These are phyloP conservation scores for Cheilosia impressa DNA, from an alignment of 2,888 invertebrate species.

Conservation along the genomic window DNA sequence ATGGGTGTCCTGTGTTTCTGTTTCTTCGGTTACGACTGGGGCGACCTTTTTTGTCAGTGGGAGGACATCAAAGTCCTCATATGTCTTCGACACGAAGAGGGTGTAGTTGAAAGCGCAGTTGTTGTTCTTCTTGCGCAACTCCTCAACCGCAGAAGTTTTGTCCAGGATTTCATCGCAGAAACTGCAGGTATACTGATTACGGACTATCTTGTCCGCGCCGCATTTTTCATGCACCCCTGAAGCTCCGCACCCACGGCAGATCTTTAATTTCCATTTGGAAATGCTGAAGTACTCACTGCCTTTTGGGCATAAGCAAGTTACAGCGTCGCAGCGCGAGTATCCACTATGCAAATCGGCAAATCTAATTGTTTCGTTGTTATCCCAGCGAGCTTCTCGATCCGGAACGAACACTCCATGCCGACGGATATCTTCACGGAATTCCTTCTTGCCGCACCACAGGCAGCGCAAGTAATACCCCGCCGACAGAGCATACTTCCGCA, in stretches of 20 bases:
- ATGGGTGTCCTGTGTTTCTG: too few relatives aligned
- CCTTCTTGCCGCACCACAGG: slow-evolving; percentile 79
- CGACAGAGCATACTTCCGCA: slow-evolving; percentile 79
- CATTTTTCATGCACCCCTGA: slow-evolving; percentile 58
- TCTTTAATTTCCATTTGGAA: slow-evolving; percentile 59
- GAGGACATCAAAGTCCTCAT: slow-evolving; percentile 10
- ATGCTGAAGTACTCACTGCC: slow-evolving; percentile 84
- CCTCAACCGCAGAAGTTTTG: slow-evolving; percentile 6
- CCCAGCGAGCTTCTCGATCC: slow-evolving; percentile 92
- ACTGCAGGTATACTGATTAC: slow-evolving; percentile 52
- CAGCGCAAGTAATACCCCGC: slow-evolving; percentile 82
- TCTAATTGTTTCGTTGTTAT: slow-evolving; percentile 87
- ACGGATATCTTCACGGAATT: slow-evolving; percentile 79
- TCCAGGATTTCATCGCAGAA: slow-evolving; percentile 35
- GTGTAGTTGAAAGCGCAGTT: slow-evolving; percentile 36
- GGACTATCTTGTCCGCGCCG: slow-evolving; percentile 20
- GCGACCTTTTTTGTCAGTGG: not conserved
- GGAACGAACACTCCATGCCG: slow-evolving; percentile 80
- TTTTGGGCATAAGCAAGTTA: slow-evolving; percentile 86
- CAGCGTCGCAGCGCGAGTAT: slow-evolving; percentile 86
- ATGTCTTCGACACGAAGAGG: slow-evolving; percentile 57
- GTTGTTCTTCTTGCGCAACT: slow-evolving; percentile 10
- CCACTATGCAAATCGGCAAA: slow-evolving; percentile 88
- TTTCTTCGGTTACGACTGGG: too few relatives aligned
- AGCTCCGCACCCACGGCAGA: slow-evolving; percentile 54